Percentiles rank a stretch among this genome's conserved stretches.
Evolutionary conservation across 2,888 invertebrate genomes (phyloP).

Genomic region (Catocala sponsa): DNA sequence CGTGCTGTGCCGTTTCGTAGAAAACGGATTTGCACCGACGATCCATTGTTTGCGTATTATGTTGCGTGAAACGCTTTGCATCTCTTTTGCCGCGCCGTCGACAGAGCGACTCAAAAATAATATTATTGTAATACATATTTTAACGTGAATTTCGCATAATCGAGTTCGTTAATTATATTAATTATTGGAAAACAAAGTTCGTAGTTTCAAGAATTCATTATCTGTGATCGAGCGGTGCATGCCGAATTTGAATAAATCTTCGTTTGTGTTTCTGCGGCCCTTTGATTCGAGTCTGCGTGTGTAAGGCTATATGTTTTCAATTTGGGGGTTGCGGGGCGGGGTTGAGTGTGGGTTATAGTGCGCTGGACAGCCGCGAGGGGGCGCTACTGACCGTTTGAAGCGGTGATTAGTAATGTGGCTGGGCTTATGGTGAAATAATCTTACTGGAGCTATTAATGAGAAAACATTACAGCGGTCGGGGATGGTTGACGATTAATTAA

Average conservation of each 20-base stretch:
- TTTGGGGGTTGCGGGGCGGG: constrained; percentile 60
- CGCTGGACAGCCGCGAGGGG: constrained; percentile 60
- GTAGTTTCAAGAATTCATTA: constrained; percentile 34
- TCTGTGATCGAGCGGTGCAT: constrained; percentile 30
- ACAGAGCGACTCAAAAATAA: constrained; percentile 43
- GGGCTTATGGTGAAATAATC: constrained; percentile 77
- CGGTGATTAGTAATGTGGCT: constrained; percentile 77
- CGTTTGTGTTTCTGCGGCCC: constrained; percentile 47
- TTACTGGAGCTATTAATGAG: constrained; percentile 77
- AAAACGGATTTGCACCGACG: constrained; percentile 65
- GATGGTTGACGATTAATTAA: constrained; percentile 69
- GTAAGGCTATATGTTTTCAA: constrained; percentile 69
- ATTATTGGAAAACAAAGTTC: constrained; percentile 35
- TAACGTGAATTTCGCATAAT: constrained; percentile 21
- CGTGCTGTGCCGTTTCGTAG: constrained; percentile 63
- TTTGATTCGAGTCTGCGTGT: constrained; percentile 56
- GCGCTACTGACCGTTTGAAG: constrained; percentile 70
- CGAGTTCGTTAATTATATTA: constrained; percentile 21
- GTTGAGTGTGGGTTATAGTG: constrained; percentile 55
- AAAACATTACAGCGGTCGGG: constrained; percentile 67
- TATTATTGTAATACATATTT: constrained; percentile 34
- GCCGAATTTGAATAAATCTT: constrained; percentile 68
- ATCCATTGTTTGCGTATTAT: constrained; percentile 69
- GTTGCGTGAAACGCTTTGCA: constrained; percentile 70
- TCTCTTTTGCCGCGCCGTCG: constrained; percentile 55